phyloP scores from a whole-genome alignment of 37 sponge, comb jelly and placozoan species.

The Oopsacas minuta region DNA sequence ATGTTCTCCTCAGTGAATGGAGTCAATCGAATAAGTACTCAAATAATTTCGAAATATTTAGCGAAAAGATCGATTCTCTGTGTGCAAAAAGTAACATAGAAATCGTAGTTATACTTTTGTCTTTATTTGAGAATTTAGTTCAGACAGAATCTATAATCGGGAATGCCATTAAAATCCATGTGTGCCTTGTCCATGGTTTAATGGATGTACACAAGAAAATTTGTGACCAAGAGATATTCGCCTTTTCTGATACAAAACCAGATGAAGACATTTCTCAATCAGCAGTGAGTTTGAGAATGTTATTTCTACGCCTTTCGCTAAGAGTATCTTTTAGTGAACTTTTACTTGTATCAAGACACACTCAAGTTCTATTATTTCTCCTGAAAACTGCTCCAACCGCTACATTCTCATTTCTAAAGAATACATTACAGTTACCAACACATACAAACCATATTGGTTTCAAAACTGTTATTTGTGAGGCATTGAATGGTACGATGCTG shows the following conservation, averaged over 20 bases:
- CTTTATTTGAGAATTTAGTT: not conserved
- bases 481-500: slow-evolving; percentile 4
- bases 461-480: not conserved
- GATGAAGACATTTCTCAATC: not conserved
- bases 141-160: slow-evolving; percentile 6
- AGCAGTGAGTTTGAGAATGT: not conserved
- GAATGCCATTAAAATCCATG: not conserved
- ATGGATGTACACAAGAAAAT: not conserved
- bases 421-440: not conserved
- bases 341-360: not conserved
- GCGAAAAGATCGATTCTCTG: not conserved
- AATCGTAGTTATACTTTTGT: not conserved
- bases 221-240: not conserved
- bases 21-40: not conserved
- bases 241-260: not conserved
- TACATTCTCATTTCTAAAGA: not conserved
- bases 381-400: not conserved
- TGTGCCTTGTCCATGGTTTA: not conserved
- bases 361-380: not conserved
- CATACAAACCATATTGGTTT: not conserved
- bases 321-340: not conserved
- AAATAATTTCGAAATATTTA: not conserved
- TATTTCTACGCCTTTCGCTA: not conserved
- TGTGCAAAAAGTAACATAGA: not conserved
- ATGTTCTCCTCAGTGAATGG: not conserved